These are phyloP conservation scores for Orchestia grillus DNA, from an alignment of 1,140 invertebrate species.

Conservation along the genomic window DNA sequence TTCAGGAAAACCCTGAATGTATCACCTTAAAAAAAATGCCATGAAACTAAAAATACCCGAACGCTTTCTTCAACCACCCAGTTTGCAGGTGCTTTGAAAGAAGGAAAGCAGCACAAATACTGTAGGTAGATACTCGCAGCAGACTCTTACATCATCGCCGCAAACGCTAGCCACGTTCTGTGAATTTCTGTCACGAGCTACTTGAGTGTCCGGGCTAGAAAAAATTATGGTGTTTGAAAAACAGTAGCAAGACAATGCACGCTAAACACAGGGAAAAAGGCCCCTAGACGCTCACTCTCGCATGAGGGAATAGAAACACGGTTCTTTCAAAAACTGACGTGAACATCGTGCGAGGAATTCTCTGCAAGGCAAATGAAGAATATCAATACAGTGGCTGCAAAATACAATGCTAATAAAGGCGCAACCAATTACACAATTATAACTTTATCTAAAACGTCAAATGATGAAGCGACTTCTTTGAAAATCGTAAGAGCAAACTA, in stretches of 20 bases:
- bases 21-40: background rate
- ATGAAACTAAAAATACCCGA: background rate
- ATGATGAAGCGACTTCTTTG: background rate
- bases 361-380: background rate
- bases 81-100: background rate
- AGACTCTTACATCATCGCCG: background rate
- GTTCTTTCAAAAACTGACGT: background rate
- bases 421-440: background rate
- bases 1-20: background rate
- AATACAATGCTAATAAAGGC: background rate
- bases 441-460: background rate
- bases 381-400: background rate
- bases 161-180: background rate
- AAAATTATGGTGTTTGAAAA: constrained; percentile 3
- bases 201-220: background rate
- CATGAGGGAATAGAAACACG: background rate
- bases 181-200: background rate
- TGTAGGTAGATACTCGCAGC: background rate
- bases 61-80: background rate
- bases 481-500: background rate
- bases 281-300: background rate
- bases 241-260: background rate
- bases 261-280: background rate
- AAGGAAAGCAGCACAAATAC: background rate
- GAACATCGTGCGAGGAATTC: background rate